Conservation (phyloP, 2,888 invertebrate species). For the Meteorus colon region DNA sequence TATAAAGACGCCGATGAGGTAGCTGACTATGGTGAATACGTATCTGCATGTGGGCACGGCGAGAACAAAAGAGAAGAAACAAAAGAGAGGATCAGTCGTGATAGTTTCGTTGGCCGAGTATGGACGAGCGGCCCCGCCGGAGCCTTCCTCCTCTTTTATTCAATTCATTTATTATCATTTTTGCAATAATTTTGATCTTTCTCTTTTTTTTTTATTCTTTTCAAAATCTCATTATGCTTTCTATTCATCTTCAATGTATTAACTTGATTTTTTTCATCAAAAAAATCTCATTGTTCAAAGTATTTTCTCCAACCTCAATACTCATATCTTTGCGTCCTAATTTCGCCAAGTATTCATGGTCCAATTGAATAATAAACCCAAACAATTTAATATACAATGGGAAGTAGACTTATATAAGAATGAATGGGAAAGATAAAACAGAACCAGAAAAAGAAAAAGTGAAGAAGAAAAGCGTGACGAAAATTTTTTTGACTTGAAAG, state of each 20-base stretch:
- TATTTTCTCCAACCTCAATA: constrained; percentile 35
- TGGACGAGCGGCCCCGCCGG: constrained; percentile 72
- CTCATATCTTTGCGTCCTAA: constrained; percentile 25
- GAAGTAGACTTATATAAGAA: background rate
- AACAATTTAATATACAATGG: constrained; percentile 1
- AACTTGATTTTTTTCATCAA: constrained; percentile 44
- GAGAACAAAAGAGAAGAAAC: constrained; percentile 57
- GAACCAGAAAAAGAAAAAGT: background rate
- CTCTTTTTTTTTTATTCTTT: constrained; percentile 40
- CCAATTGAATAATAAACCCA: constrained; percentile 5
- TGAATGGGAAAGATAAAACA: background rate
- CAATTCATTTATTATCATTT: constrained; percentile 43
- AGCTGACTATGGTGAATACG: constrained; percentile 96
- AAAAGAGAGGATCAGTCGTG: constrained; percentile 61
- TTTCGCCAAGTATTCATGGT: constrained; percentile 52
- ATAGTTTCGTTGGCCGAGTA: constrained; percentile 58
- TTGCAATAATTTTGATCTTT: background rate
- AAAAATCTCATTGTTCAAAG: constrained; percentile 35
- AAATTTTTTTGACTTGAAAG: background rate
- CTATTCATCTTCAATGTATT: constrained; percentile 23
- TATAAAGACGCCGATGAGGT: constrained; percentile 97
- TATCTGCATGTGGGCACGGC: constrained; percentile 81
- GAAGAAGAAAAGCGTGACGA: background rate
- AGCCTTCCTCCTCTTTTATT: constrained; percentile 66
- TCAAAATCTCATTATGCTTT: constrained; percentile 39